These are phyloP conservation scores for Cranoglanis bouderius DNA, from an alignment of 2,113 vertebrate genomes.

Conservation along the genomic window DNA sequence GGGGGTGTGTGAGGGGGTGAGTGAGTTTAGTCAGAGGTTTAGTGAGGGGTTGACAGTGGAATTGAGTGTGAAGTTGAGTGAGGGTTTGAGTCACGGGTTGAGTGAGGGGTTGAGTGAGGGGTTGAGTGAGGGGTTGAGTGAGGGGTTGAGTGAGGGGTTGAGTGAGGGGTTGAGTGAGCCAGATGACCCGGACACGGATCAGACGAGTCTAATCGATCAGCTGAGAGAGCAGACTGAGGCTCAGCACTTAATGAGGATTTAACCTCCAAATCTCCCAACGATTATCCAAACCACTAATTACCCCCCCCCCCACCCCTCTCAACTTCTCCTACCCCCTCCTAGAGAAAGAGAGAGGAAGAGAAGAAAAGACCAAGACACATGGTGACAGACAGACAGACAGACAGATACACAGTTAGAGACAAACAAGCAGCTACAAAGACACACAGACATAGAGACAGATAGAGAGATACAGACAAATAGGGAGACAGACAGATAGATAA, in stretches of 20 bases:
- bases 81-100: not conserved
- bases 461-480: too few species aligned
- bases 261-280: slow-evolving; percentile 70
- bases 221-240: slow-evolving; percentile 64
- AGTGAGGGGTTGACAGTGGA: not conserved
- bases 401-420: too few species aligned
- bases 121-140: not conserved
- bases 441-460: too few species aligned
- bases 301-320: slow-evolving; percentile 66
- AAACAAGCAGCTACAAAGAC: too few species aligned
- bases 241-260: slow-evolving; percentile 75
- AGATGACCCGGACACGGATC: slow-evolving; percentile 64
- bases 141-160: not conserved
- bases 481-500: too few species aligned
- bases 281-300: slow-evolving; percentile 80
- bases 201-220: slow-evolving; percentile 78
- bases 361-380: not conserved
- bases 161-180: not conserved
- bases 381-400: not conserved
- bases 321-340: slow-evolving; percentile 40
- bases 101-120: not conserved
- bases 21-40: not conserved
- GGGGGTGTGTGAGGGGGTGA: not conserved
- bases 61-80: not conserved
- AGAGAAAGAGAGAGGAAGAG: slow-evolving; percentile 48